phyloP scores from a whole-genome alignment of 2,888 invertebrate genomes.

The Crematogaster levior region DNA sequence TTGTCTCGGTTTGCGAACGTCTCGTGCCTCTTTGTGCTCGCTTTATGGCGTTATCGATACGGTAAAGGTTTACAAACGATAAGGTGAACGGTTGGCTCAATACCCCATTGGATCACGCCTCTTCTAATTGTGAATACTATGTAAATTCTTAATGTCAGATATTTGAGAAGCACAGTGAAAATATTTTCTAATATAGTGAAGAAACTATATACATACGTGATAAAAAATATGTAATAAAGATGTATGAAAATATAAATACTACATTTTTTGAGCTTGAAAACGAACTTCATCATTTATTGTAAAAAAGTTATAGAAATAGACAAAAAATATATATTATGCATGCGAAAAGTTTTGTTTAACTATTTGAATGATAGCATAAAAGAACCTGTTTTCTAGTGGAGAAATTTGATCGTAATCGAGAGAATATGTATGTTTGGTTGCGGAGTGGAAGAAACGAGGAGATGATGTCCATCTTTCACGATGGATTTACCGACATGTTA shows the following conservation, averaged over 20 bases:
- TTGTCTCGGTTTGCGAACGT: slow-evolving; percentile 24
- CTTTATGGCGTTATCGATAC: slow-evolving; percentile 34
- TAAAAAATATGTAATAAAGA: background rate
- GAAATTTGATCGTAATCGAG: slow-evolving; percentile 6
- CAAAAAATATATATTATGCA: slow-evolving; percentile 4
- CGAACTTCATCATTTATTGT: background rate
- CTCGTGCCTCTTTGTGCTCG: slow-evolving; percentile 15
- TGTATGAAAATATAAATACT: background rate
- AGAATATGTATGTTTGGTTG: slow-evolving; percentile 14
- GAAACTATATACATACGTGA: background rate
- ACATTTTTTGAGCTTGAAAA: background rate
- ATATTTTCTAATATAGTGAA: background rate
- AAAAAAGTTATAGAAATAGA: background rate
- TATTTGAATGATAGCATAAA: background rate
- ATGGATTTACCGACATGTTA: slow-evolving; percentile 77
- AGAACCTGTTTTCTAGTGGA: background rate
- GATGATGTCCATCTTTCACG: slow-evolving; percentile 72
- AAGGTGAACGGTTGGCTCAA: background rate
- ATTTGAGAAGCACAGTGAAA: background rate
- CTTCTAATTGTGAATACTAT: background rate
- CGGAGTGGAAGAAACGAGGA: background rate
- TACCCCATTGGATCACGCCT: no score
- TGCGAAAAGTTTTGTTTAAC: slow-evolving; percentile 5
- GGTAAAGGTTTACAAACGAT: background rate
- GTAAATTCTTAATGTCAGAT: background rate